Conservation (phyloP, 2,888 invertebrate species). For the Tenthredo livida region DNA sequence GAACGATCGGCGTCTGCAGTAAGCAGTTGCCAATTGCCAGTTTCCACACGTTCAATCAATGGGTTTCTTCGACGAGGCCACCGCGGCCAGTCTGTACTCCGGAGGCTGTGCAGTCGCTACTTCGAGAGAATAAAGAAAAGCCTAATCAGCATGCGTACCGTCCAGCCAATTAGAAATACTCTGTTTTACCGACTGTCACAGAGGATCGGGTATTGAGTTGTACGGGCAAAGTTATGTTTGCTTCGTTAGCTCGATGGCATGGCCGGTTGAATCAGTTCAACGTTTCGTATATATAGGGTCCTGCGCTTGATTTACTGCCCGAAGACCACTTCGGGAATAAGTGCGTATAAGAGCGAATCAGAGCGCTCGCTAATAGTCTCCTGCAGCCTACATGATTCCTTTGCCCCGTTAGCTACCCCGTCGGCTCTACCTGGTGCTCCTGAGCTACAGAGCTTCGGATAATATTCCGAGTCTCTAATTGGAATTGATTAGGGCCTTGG, state of each 20-base stretch:
- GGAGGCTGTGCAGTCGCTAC: constrained; percentile 8
- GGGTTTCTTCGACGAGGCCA: constrained; percentile 72
- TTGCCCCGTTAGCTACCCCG: constrained; percentile 39
- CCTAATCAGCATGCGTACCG: constrained; percentile 76
- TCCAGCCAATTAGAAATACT: constrained; percentile 77
- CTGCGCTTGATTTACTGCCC: constrained; percentile 76
- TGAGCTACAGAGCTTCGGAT: constrained; percentile 64
- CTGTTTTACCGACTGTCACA: constrained; percentile 78
- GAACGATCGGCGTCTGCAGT: constrained; percentile 65
- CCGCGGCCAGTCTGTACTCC: constrained; percentile 61
- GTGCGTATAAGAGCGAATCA: constrained; percentile 59
- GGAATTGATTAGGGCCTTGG: constrained; percentile 76
- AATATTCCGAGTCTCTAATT: constrained; percentile 77
- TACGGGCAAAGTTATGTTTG: constrained; percentile 77
- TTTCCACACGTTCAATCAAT: constrained; percentile 73
- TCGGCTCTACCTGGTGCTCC: constrained; percentile 36
- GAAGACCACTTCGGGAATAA: constrained; percentile 52
- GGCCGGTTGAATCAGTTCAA: constrained; percentile 49
- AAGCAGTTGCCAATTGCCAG: constrained; percentile 48
- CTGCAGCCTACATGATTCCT: constrained; percentile 66
- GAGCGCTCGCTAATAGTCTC: constrained; percentile 77
- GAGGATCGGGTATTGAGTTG: constrained; percentile 76
- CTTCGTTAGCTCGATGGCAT: constrained; percentile 72
- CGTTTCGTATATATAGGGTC: constrained; percentile 51
- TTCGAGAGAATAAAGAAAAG: constrained; percentile 71